A percentile compares a stretch with the other conserved stretches of the same genome.
Evolutionary conservation across 2,888 invertebrate species (phyloP).

Genomic region (Drosophila picticornis): DNA sequence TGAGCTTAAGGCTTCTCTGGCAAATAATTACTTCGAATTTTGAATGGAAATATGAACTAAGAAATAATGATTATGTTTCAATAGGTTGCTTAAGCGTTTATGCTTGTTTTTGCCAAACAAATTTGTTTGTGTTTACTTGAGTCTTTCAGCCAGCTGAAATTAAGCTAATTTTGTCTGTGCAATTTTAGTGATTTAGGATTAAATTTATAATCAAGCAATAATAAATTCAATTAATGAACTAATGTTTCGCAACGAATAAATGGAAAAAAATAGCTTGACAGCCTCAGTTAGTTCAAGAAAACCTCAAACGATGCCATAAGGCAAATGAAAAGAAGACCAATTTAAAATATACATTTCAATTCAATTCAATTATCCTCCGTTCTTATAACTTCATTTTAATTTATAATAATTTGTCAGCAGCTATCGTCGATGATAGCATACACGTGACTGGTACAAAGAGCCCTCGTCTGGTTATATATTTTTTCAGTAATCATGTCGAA

Average conservation of each 20-base stretch:
- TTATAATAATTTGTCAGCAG: neutral
- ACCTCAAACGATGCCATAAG: neutral
- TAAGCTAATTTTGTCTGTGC: neutral
- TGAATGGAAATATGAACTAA: neutral
- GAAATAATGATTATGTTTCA: neutral
- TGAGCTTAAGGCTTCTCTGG: neutral
- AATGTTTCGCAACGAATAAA: neutral
- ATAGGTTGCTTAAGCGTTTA: neutral
- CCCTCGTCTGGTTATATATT: neutral
- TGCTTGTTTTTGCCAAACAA: neutral
- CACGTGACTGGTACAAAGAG: too few relatives aligned
- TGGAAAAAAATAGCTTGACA: neutral
- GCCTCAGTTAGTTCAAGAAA: neutral
- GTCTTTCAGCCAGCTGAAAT: neutral
- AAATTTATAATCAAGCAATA: neutral
- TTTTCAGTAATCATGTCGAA: constrained; percentile 18
- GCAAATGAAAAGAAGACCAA: neutral
- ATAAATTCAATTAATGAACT: neutral
- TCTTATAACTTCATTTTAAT: neutral
- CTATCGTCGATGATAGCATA: neutral
- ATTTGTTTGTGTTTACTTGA: neutral
- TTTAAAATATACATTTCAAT: neutral
- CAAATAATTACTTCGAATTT: constrained; percentile 1
- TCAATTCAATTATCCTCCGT: neutral
- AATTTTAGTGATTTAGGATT: neutral